A percentile compares a stretch with the other conserved stretches of the same genome.
These are phyloP conservation scores for Holotrichia oblita DNA, from an alignment of 1,140 invertebrate genomes.

Conservation along the genomic window DNA sequence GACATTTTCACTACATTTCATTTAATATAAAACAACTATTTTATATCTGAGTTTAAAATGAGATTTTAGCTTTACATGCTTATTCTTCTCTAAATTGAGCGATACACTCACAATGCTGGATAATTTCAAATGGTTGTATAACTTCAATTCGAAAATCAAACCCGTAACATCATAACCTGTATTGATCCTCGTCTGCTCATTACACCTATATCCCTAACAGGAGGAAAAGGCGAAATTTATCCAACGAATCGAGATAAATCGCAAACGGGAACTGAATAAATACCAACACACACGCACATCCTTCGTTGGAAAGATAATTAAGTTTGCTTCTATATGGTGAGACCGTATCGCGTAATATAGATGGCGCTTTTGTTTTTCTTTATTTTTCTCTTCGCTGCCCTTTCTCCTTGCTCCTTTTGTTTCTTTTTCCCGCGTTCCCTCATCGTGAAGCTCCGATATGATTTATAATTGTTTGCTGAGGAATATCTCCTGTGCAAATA, in stretches of 20 bases:
- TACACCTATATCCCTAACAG: background rate
- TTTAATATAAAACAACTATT: too few relatives aligned
- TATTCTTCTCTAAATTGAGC: too few relatives aligned
- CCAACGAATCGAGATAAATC: background rate
- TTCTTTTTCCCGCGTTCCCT: background rate
- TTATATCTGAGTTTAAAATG: too few relatives aligned
- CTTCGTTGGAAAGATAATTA: conserved; percentile 7
- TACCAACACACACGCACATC: background rate
- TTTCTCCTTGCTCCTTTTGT: conserved; percentile 6
- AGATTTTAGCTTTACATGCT: too few relatives aligned
- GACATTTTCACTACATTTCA: too few relatives aligned
- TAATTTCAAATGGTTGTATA: too few relatives aligned
- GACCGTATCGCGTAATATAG: background rate
- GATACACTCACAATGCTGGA: too few relatives aligned
- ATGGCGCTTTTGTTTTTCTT: conserved; percentile 7
- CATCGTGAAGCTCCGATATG: background rate
- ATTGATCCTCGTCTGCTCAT: background rate
- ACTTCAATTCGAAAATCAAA: background rate
- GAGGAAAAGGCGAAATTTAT: background rate
- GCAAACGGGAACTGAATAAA: background rate
- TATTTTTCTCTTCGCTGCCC: background rate
- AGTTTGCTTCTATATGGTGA: conserved; percentile 12
- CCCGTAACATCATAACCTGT: background rate
- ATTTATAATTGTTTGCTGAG: background rate
- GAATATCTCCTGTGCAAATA: conserved; percentile 12